A percentile compares a stretch with the other conserved stretches of the same genome.
Conservation (phyloP, 2,797 vertebrate species). For the Lophotriccus pileatus region DNA sequence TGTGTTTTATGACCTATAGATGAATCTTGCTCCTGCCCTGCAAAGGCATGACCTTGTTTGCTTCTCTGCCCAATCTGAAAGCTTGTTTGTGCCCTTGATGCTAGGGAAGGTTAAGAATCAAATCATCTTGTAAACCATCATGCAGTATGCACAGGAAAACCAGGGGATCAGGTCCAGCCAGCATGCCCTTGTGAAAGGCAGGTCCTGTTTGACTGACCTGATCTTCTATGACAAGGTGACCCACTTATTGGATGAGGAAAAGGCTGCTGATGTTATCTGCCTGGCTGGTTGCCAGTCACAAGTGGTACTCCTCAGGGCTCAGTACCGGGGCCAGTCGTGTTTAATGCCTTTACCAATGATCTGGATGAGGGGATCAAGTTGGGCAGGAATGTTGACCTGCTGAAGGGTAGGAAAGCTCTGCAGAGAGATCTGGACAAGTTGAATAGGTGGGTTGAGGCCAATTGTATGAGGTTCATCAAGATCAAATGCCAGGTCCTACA, state of each 20-base stretch:
- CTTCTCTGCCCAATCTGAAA: background rate
- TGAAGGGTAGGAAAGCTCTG: background rate
- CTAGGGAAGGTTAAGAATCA: background rate
- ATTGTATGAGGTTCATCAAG: background rate
- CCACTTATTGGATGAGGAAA: background rate
- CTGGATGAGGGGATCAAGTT: background rate
- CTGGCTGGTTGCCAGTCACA: background rate
- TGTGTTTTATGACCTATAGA: background rate
- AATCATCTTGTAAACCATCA: background rate
- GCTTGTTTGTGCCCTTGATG: background rate
- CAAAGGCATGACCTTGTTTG: background rate
- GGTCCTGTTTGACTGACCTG: background rate
- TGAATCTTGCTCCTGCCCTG: background rate
- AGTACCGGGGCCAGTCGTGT: background rate
- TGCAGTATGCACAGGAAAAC: background rate
- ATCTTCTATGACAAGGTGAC: background rate
- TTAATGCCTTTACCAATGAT: background rate
- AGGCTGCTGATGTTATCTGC: too few relatives aligned
- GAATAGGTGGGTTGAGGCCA: accelerated
- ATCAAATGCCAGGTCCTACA: background rate
- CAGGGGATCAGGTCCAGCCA: background rate
- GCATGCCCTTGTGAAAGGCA: background rate
- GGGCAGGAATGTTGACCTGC: background rate
- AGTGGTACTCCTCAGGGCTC: background rate
- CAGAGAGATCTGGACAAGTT: background rate